Conservation (phyloP, 2,888 invertebrate genomes). For the Hyposoter didymator region DNA sequence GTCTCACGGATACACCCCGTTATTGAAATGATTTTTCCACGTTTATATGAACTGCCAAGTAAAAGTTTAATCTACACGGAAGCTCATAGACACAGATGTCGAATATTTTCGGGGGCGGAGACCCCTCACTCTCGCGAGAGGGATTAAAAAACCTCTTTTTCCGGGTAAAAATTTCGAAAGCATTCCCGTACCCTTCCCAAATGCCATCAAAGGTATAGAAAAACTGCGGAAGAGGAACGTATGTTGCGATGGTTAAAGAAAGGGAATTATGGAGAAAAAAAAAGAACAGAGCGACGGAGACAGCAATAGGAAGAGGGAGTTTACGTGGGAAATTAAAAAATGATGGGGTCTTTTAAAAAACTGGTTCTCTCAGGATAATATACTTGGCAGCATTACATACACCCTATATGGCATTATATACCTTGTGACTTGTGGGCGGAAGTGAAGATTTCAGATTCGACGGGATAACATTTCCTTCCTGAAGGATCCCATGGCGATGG, state of each 20-base stretch:
- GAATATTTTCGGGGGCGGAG: conserved; percentile 44
- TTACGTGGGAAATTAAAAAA: conserved; percentile 69
- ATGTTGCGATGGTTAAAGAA: conserved; percentile 39
- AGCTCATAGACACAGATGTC: conserved; percentile 61
- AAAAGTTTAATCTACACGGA: conserved; percentile 40
- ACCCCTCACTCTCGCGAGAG: conserved; percentile 1
- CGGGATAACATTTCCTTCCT: conserved; percentile 77
- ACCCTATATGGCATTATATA: conserved; percentile 37
- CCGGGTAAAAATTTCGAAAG: conserved; percentile 51
- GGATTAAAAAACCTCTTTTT: conserved; percentile 61
- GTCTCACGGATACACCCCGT: conserved; percentile 57
- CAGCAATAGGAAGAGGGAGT: conserved; percentile 14
- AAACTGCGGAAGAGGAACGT: conserved; percentile 58
- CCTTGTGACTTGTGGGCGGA: conserved; percentile 73
- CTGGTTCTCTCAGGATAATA: conserved; percentile 45
- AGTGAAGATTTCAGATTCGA: conserved; percentile 76
- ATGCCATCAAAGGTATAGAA: conserved; percentile 38
- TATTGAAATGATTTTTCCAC: conserved; percentile 58
- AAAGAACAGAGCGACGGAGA: conserved; percentile 1
- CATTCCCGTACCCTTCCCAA: conserved; percentile 49
- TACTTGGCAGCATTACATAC: conserved; percentile 22
- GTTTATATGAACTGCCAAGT: conserved; percentile 50
- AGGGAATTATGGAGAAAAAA: neutral
- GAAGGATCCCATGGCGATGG: conserved; percentile 70
- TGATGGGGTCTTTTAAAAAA: conserved; percentile 61